Base-by-base conservation (phyloP, 2,888 invertebrate species). In the Pinctada fucata region DNA sequence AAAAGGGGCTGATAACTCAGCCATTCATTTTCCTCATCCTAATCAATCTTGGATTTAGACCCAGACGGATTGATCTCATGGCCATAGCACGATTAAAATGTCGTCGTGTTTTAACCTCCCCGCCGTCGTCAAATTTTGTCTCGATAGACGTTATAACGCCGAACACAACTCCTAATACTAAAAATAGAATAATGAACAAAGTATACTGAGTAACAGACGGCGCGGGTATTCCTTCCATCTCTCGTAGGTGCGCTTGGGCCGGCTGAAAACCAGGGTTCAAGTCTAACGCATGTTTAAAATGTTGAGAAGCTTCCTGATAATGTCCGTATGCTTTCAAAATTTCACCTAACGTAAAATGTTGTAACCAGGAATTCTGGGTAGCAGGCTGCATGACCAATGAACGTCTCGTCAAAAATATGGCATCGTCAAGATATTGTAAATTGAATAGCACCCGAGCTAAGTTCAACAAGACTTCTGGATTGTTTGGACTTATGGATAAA, bases 241-340 rank as follows among this genome's bases (percentile, higher is more conserved):
- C 97, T 89, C 95, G 95, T 68, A 97, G 93, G 82, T 96, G 96
- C 77, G 95, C 94, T 86, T 95, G 93, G 75, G 97, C 97, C 81
- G 96, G 96, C 88, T 96, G 95, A 92, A 97, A 96, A 86, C 96
- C 96, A 67, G 97, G 97, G 93, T 96, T 95, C 80, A 97, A 93
- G 91, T 97, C 96, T 73, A 97, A 93, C 49, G 97, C 95, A 90
- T 96, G 96, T 86, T 95, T 94, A 83, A 97, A 94, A 93, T 97
- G 97, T 82, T 96, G 94, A 64, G 96, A 95, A 64, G 97, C 97
- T 93, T 97, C 97, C 94, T 96, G 95, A 93, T 96, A 96, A 91
- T 97, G 97, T 86, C 97, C 97, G 90, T 97, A 97, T 0, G 97
- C 96, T 93, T 97, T 97, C 91, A 97, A 96, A 92, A 97, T 97